A percentile compares a stretch with the other conserved stretches of the same genome.
These are phyloP conservation scores for Drosophila niveifrons DNA, from an alignment of 2,888 invertebrate genomes.

Conservation along the genomic window DNA sequence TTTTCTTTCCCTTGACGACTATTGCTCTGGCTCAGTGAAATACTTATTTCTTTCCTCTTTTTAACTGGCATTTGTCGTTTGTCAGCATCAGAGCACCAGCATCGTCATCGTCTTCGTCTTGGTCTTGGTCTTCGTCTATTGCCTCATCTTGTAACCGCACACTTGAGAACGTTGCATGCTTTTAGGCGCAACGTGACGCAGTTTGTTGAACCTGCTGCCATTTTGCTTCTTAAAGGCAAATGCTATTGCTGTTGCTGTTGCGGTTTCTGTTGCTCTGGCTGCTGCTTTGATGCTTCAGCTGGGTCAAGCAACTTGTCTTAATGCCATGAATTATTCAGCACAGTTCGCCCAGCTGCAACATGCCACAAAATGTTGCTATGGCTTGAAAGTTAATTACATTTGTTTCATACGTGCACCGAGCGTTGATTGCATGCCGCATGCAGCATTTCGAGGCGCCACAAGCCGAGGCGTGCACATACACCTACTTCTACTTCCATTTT, in stretches of 20 bases:
- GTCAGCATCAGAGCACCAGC: constrained; percentile 50
- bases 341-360: constrained; percentile 33
- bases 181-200: constrained; percentile 76
- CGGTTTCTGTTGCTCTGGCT: constrained; percentile 9
- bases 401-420: constrained; percentile 66
- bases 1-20: constrained; percentile 44
- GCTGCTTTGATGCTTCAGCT: constrained; percentile 22
- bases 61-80: constrained; percentile 75
- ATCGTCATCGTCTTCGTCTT: constrained; percentile 2
- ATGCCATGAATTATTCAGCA: constrained; percentile 76
- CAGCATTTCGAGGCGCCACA: constrained; percentile 14
- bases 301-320: constrained; percentile 67
- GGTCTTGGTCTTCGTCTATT: constrained; percentile 32
- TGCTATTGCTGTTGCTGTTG: constrained; percentile 52
- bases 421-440: constrained; percentile 61
- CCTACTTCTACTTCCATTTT: constrained; percentile 12
- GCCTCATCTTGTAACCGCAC: constrained; percentile 78
- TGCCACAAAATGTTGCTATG: constrained; percentile 50
- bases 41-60: constrained; percentile 47
- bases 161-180: constrained; percentile 73
- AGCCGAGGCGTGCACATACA: background rate
- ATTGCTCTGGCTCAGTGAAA: constrained; percentile 39
- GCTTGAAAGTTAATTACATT: constrained; percentile 76
- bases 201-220: constrained; percentile 72
- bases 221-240: constrained; percentile 44